Evolutionary conservation across 92 coral and sea anemone genomes (phyloP).

Genomic region (Umimayanthus kanabou): DNA sequence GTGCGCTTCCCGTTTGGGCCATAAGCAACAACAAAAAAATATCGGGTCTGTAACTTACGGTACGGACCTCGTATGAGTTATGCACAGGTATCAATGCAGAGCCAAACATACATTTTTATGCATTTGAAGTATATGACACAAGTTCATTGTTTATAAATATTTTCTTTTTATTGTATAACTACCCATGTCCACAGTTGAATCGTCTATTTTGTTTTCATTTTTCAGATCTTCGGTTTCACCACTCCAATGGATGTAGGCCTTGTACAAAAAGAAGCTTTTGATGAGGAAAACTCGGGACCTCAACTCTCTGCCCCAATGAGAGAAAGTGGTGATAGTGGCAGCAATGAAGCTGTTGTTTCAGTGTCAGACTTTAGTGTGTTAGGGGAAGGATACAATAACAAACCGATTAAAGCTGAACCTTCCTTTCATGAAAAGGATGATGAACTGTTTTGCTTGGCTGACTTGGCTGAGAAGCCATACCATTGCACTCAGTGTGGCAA

Average conservation of each 20-base stretch:
- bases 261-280: background rate
- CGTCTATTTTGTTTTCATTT: background rate
- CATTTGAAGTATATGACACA: too few species aligned
- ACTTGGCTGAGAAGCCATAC: background rate
- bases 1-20: too few species aligned
- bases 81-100: too few species aligned
- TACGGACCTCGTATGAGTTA: too few species aligned
- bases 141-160: too few species aligned
- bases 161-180: too few species aligned
- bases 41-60: too few species aligned
- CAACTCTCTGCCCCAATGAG: background rate
- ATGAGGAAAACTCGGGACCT: background rate
- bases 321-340: background rate
- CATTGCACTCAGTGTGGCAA: background rate
- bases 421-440: background rate
- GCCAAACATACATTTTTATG: too few species aligned
- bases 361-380: background rate
- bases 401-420: slow-evolving; percentile 2
- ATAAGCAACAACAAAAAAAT: too few species aligned
- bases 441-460: slow-evolving; percentile 22
- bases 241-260: background rate
- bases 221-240: background rate
- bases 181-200: too few species aligned
- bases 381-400: background rate
- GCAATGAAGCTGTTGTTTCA: background rate